Evolutionary conservation across 2,797 vertebrate genomes (phyloP).

Genomic region (Rhinatrema bivittatum): DNA sequence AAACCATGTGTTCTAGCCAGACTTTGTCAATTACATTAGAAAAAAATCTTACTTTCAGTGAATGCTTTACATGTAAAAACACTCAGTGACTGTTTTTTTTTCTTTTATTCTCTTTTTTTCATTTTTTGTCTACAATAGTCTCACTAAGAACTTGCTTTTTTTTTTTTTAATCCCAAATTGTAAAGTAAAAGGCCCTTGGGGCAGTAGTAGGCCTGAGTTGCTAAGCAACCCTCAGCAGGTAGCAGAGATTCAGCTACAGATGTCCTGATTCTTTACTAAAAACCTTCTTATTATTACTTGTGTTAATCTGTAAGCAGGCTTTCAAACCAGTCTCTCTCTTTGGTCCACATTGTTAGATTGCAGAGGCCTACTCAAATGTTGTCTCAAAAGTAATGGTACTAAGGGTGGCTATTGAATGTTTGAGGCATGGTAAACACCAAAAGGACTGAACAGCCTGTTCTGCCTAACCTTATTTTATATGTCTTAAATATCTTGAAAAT

Average conservation of each 20-base stretch:
- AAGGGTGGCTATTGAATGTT: slow-evolving; percentile 9
- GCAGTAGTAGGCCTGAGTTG: slow-evolving; percentile 35
- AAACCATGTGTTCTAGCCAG: slow-evolving; percentile 49
- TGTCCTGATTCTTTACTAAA: slow-evolving; percentile 49
- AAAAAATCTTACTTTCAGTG: slow-evolving; percentile 8
- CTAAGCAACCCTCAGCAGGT: slow-evolving; percentile 50
- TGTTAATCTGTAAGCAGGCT: slow-evolving; percentile 37
- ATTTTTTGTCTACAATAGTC: slow-evolving; percentile 7
- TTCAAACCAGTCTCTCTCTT: slow-evolving; percentile 30
- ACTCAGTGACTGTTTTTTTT: not conserved
- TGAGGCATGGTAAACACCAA: not conserved
- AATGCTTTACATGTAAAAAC: slow-evolving; percentile 26
- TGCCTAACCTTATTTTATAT: slow-evolving; percentile 25
- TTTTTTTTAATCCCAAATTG: slow-evolving; percentile 37
- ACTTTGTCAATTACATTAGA: slow-evolving; percentile 51
- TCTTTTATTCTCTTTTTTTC: slow-evolving; percentile 12
- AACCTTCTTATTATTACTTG: slow-evolving; percentile 40
- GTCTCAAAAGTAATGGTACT: slow-evolving; percentile 4
- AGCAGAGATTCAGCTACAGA: slow-evolving; percentile 32
- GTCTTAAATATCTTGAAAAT: slow-evolving; percentile 16
- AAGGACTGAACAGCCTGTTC: slow-evolving; percentile 12
- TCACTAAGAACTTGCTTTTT: slow-evolving; percentile 19
- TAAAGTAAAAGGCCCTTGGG: slow-evolving; percentile 38
- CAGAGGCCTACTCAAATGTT: slow-evolving; percentile 2
- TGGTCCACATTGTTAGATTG: not conserved